Conservation (phyloP, 2,797 vertebrate species). For the Chelmon rostratus region DNA sequence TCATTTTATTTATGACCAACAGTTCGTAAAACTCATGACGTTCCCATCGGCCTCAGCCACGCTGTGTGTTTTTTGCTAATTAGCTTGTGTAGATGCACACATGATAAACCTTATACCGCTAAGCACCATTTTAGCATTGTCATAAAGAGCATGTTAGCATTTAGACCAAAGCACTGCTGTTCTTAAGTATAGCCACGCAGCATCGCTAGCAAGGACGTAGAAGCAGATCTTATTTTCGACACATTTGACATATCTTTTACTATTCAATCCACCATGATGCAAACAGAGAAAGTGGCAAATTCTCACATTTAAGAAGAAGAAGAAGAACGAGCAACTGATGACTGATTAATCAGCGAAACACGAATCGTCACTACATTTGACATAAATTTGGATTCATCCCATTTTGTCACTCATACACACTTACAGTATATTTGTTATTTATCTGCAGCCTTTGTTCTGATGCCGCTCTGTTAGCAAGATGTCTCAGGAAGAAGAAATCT, state of each 20-base stretch:
- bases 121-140: too few relatives aligned
- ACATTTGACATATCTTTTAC: background rate
- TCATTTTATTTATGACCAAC: background rate
- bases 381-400: background rate
- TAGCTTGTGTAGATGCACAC: background rate
- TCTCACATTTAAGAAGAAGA: background rate
- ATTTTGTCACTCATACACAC: background rate
- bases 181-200: background rate
- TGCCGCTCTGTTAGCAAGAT: constrained; percentile 10
- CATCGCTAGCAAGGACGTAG: background rate
- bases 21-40: background rate
- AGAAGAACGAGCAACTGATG: background rate
- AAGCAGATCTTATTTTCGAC: background rate
- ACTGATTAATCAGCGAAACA: background rate
- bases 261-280: background rate
- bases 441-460: constrained; percentile 13
- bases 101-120: background rate
- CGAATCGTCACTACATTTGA: too few relatives aligned
- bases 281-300: background rate
- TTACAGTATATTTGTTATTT: constrained; percentile 12
- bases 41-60: too few relatives aligned
- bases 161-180: too few relatives aligned
- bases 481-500: constrained; percentile 27
- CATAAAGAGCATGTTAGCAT: background rate
- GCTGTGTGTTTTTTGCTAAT: background rate